phyloP scores from a whole-genome alignment of 2,113 vertebrate species.

The Larimichthys crocea region DNA sequence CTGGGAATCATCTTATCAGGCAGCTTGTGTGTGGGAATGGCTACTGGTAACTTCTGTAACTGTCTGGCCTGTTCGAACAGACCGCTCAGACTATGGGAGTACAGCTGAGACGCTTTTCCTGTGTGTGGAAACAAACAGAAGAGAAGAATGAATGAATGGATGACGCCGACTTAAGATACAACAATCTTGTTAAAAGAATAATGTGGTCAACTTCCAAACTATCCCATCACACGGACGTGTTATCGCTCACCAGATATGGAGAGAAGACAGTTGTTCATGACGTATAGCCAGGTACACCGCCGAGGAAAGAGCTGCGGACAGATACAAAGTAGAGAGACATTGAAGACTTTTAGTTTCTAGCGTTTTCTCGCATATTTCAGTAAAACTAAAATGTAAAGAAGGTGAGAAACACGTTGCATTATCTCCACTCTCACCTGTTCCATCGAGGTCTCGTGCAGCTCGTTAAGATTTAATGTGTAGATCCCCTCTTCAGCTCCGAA shows the following conservation, averaged over 20 bases:
- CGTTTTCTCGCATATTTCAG: background rate
- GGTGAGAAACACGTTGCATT: background rate
- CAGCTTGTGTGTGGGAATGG: constrained; percentile 97
- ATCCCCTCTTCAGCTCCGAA: constrained; percentile 99
- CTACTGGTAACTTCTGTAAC: constrained; percentile 96
- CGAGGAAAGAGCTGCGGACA: constrained; percentile 92
- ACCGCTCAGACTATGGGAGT: constrained; percentile 95
- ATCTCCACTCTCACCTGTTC: constrained; percentile 88
- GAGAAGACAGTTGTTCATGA: constrained; percentile 98
- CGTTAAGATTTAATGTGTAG: constrained; percentile 98
- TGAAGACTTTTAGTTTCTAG: too few species aligned
- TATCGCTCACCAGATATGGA: constrained; percentile 94
- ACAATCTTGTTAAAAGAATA: background rate
- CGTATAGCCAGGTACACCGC: constrained; percentile 97
- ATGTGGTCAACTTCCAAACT: background rate
- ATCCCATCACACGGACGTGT: background rate
- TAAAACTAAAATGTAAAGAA: background rate
- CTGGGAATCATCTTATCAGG: constrained; percentile 98
- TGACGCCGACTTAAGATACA: background rate
- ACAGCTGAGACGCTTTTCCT: constrained; percentile 99
- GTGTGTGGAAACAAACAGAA: constrained; percentile 29
- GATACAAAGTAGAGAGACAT: constrained; percentile 12
- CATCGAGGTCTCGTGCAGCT: constrained; percentile 98
- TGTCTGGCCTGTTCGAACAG: constrained; percentile 97
- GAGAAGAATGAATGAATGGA: background rate